Conservation (phyloP, 2,888 invertebrate species). For the Mythimna loreyi region DNA sequence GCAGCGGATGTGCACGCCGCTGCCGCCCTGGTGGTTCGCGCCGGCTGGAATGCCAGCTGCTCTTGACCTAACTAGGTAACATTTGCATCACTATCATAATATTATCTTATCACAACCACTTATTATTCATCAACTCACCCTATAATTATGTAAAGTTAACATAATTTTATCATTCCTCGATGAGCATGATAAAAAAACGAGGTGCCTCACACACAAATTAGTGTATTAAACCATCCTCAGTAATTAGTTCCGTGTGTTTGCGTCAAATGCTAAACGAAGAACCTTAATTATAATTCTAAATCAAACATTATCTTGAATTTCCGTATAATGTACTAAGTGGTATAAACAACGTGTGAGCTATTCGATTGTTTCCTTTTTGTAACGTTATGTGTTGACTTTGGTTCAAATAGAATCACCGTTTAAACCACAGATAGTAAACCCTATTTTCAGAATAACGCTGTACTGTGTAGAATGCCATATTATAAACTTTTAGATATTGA, state of each 20-base stretch:
- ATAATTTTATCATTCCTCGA: slow-evolving; percentile 30
- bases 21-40: slow-evolving; percentile 85
- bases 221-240: slow-evolving; percentile 58
- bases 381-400: slow-evolving; percentile 15
- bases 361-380: slow-evolving; percentile 13
- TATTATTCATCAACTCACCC: slow-evolving; percentile 29
- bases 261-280: slow-evolving; percentile 64
- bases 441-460: neutral
- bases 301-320: slow-evolving; percentile 62
- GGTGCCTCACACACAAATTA: slow-evolving; percentile 42
- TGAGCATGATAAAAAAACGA: slow-evolving; percentile 38
- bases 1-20: slow-evolving; percentile 90
- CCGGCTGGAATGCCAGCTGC: slow-evolving; percentile 90
- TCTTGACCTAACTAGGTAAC: slow-evolving; percentile 90
- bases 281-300: slow-evolving; percentile 65
- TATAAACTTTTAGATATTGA: slow-evolving; percentile 28
- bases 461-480: neutral
- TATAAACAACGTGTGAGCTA: slow-evolving; percentile 20
- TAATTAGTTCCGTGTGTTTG: slow-evolving; percentile 69
- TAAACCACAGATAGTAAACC: no score
- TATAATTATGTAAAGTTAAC: slow-evolving; percentile 40
- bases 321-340: slow-evolving; percentile 47
- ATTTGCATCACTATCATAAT: slow-evolving; percentile 48
- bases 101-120: slow-evolving; percentile 36
- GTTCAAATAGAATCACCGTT: neutral